Evolutionary conservation across 2,888 invertebrate genomes (phyloP), one percentile per base, ranked within the genome.

Genomic region (Lymantria monacha): DNA sequence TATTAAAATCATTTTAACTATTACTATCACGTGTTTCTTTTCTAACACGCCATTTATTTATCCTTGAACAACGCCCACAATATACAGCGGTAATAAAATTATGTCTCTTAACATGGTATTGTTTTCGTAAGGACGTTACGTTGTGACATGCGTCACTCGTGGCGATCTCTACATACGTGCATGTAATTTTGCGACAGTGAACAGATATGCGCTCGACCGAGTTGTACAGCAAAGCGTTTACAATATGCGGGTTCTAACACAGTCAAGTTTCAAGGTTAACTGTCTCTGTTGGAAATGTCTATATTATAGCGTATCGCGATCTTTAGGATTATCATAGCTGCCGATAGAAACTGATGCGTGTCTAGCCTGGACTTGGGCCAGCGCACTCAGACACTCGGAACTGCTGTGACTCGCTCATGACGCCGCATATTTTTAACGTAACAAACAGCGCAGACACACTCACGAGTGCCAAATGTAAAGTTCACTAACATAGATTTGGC

Each of bases 351-450:
- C 66, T 66, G 61, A 61, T 61, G 68, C 70, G 68, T 65, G 70
- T 67, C 61, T 70, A 69, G 67, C 56, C 85, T 88, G 89, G 87
- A 87, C 69, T 58, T 55, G 64, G 77, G 87, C 86, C 87, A 88
- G 86, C 76, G 74, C 73, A 75, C 72, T 75, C 73, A 72, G 79
- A 79, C 80, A 76, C 73, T 61, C 69, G 70, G 67, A 70, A 70
- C 71, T 71, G 69, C 75, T 80, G 83, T 86, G 87, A 89, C 87
- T 86, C 85, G 83, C 66, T 84, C 80, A 79, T 91, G 90, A 90
- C 90, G 90, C 83, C 83, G 86, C 83, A 86, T 91, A 89, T 88
- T 88, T 89, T 87, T 87, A 88, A 88, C 89, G 88, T 90, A 89
- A 85, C 85, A 79, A 79, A 83, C 83, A 79, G 75, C 83, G 76